Evolutionary conservation across 2,113 vertebrate genomes (phyloP), one percentile per base, ranked within the genome.

Genomic region (Gallinago paraguaiae): DNA sequence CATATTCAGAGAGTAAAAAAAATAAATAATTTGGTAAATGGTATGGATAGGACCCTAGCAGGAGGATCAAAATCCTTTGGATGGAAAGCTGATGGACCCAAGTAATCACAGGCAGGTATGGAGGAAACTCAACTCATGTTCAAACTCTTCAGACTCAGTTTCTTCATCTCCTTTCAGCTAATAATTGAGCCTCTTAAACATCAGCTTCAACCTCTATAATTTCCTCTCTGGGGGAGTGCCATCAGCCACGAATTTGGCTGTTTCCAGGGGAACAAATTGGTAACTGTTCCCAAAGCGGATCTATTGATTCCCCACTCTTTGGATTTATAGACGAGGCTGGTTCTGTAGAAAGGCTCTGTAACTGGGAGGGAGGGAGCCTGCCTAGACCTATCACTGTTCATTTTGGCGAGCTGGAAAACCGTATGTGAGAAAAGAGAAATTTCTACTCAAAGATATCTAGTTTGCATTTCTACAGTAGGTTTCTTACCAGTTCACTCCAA

Each of bases 381-480:
- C 24, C 59, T 63, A 77, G 31, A 60, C 76, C n/a, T 39, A 59
- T 43, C n/a, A 41, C 25, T 64, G 9, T 35, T 82, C 71, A 54
- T 88, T 93, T 80, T 82, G 67, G 50, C 82, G 31, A 94, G 59
- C 45, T 90, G 41, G 41, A 93, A 88, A 79, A 69, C 27, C 50
- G 28, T 72, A 31, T 33, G 39, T 65, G 41, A 93, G 71, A 95
- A 91, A 80, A 64, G 67, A 74, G n/a, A 87, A 95, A 59, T 85
- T 84, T 90, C 57, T 81, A 1, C 56, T 59, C 33, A 35, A 65
- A 83, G 23, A 39, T 86, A 20, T 54, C 65, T 93, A 59, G 69
- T 77, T 82, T 50, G 54, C 67, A 78, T 70, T 92, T 94, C 92
- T 96, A 86, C 86, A 67, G 83, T 76, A 85, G 67, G 76, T 86